These are phyloP conservation scores for Protonibea diacanthus DNA, from an alignment of 2,797 vertebrate species.

Conservation along the genomic window DNA sequence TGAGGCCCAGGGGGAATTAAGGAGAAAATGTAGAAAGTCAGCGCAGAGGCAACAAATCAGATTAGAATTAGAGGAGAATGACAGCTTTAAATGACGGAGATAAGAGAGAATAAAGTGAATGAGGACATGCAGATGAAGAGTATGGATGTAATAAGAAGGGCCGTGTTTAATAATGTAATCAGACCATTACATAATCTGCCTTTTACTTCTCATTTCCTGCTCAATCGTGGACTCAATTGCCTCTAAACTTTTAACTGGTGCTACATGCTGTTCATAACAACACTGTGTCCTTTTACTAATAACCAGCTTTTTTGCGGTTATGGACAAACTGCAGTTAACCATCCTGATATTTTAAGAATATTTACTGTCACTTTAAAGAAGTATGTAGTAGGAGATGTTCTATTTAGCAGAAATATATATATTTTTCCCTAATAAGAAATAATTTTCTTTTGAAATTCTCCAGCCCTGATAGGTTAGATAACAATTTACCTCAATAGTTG, in stretches of 20 bases:
- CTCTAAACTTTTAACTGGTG: neutral
- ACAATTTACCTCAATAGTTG: too few relatives aligned
- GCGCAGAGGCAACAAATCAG: neutral
- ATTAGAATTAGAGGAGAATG: neutral
- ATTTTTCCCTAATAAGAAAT: too few relatives aligned
- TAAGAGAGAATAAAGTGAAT: neutral
- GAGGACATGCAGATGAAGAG: neutral
- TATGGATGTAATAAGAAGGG: neutral
- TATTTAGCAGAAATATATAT: too few relatives aligned
- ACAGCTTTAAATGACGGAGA: neutral
- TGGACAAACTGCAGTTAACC: neutral
- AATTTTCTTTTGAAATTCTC: too few relatives aligned
- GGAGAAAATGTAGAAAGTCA: conserved; percentile 6
- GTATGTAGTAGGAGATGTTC: too few relatives aligned
- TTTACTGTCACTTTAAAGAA: neutral
- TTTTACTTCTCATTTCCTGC: neutral
- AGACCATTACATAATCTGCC: neutral
- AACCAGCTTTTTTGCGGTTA: neutral
- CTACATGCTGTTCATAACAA: neutral
- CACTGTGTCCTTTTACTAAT: neutral
- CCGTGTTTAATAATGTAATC: neutral
- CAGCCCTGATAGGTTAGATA: too few relatives aligned
- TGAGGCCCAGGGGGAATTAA: neutral
- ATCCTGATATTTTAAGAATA: neutral
- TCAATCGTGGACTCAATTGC: neutral